These are phyloP conservation scores for Microplitis manilae DNA, from an alignment of 2,888 invertebrate species.

Conservation along the genomic window DNA sequence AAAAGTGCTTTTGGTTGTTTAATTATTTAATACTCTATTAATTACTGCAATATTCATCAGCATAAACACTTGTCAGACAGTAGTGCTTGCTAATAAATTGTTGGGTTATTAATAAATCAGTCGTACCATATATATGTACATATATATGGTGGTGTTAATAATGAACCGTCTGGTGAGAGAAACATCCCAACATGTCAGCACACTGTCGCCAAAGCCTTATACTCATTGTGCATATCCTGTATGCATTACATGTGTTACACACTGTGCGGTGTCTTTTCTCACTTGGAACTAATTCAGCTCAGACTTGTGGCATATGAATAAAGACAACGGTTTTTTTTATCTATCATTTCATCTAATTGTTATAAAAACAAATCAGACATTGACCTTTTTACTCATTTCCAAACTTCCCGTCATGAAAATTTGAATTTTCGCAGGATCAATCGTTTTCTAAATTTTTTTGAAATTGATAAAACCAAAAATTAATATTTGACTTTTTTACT, in stretches of 20 bases:
- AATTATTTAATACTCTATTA: too few species aligned
- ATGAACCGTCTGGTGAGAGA: slow-evolving; percentile 17
- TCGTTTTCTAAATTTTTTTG: background rate
- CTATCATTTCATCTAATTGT: too few species aligned
- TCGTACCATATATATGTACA: background rate
- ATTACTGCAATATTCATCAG: background rate
- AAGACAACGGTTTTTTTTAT: background rate
- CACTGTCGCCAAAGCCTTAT: slow-evolving; percentile 26
- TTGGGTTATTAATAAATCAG: slow-evolving; percentile 19
- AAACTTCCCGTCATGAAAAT: too few species aligned
- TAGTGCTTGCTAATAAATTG: too few species aligned
- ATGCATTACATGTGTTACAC: slow-evolving; percentile 45
- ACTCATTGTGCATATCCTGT: slow-evolving; percentile 31
- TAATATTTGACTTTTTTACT: background rate
- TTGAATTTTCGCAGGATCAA: too few species aligned
- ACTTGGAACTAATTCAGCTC: background rate
- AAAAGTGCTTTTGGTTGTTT: too few species aligned
- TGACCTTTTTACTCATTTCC: too few species aligned
- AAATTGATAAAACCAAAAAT: background rate
- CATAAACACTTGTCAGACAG: background rate
- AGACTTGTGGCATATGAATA: background rate
- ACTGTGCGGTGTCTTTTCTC: slow-evolving; percentile 20
- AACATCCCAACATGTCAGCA: slow-evolving; percentile 16
- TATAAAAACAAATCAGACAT: too few species aligned
- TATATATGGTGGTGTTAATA: background rate